Conservation (phyloP, 2,888 invertebrate genomes). For the Drosophila tanythrix region DNA sequence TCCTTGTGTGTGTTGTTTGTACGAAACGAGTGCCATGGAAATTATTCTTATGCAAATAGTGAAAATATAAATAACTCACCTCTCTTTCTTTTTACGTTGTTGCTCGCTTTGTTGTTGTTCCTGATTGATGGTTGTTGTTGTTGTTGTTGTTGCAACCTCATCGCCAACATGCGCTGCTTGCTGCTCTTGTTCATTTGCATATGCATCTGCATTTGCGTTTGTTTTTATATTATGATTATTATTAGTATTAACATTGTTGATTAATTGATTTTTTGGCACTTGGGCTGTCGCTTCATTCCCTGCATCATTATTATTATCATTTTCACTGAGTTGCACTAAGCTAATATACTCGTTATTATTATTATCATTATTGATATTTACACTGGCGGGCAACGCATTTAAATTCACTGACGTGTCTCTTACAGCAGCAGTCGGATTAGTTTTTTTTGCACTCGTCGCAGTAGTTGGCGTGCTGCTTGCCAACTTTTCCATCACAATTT, state of each 20-base stretch:
- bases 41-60: constrained; percentile 17
- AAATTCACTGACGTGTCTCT: constrained; percentile 70
- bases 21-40: constrained; percentile 20
- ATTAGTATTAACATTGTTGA: constrained; percentile 48
- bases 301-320: constrained; percentile 22
- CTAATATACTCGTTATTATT: constrained; percentile 46
- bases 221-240: constrained; percentile 25
- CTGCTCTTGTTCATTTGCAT: constrained; percentile 37
- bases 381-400: constrained; percentile 42
- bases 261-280: constrained; percentile 62
- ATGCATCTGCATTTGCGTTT: constrained; percentile 28
- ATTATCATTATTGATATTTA: constrained; percentile 60
- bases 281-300: constrained; percentile 32
- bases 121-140: constrained; percentile 31
- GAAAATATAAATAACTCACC: constrained; percentile 46
- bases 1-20: background rate
- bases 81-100: constrained; percentile 32
- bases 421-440: constrained; percentile 21
- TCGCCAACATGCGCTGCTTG: constrained; percentile 19
- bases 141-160: background rate
- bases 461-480: constrained; percentile 36
- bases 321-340: constrained; percentile 49
- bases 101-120: constrained; percentile 15
- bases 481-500: constrained; percentile 29
- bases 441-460: constrained; percentile 35